Base-by-base conservation (phyloP, 1,140 invertebrate genomes). In the Neodiprion pinetum region DNA sequence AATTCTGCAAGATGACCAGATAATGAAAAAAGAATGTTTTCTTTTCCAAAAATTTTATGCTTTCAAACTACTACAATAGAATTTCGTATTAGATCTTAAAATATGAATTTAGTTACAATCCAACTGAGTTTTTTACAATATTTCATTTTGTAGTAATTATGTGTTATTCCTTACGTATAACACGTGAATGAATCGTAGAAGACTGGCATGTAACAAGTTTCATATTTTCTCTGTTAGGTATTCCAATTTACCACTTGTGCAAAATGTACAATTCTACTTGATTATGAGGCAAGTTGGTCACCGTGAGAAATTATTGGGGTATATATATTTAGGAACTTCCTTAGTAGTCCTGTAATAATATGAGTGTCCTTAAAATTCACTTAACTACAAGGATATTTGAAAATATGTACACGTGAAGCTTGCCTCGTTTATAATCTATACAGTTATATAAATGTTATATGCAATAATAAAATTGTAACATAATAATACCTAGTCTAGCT, bases 381-480 rank as follows among this genome's bases (percentile, higher is more conserved):
- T 86, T 85, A 87, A 74, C 76, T 70, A 76, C 82, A 83, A 84
- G 28, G 82, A 81, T 86, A 85, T 83, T 77, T 21, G 10, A 77
- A 78, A 61, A 61, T 88, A 88, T 88, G 79, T 88, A 88, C 87
- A 88, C 79, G 83, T 81, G 84, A 86, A 85, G 80, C 83, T 86
- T 85, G 68, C 75, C 81, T 78, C 80, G 72, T 82, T 75, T 81
- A 81, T 87, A 83, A 77, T 86, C 82, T 88, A 88, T 88, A 88
- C 86, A 88, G 84, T 86, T 81, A 87, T 86, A 80, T 84, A 84
- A 86, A 85, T 83, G 82, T 86, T 84, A 79, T 83, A 82, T 85
- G 83, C 81, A 85, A 82, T 87, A 84, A 86, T 88, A 86, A 87
- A 87, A 86, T 85, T 86, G 80, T 86, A 87, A 88, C 84, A 80